Percentiles rank a stretch among this genome's conserved stretches.
Conservation (phyloP, 2,797 vertebrate species). For the Strix occidentalis region DNA sequence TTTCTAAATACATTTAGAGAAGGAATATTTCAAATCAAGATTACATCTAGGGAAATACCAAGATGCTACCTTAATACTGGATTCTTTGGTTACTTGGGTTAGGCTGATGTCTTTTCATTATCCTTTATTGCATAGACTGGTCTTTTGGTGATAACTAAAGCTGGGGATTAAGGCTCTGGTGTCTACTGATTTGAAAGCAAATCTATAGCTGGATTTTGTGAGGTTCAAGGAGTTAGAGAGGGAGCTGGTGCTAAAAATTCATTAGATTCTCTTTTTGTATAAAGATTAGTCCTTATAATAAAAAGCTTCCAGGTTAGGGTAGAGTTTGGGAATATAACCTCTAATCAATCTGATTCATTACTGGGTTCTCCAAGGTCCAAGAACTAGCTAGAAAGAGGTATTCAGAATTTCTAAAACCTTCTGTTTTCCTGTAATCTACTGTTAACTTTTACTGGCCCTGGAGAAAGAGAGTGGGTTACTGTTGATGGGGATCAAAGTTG, state of each 20-base stretch:
- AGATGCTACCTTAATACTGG: not conserved
- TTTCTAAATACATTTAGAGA: not conserved
- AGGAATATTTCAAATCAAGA: not conserved
- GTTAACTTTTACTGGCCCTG: not conserved
- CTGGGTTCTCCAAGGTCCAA: not conserved
- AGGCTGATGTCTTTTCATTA: accelerated
- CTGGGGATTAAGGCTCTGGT: not conserved
- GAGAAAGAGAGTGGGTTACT: not conserved
- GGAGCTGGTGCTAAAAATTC: not conserved
- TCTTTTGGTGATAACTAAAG: not conserved
- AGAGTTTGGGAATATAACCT: not conserved
- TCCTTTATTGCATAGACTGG: not conserved
- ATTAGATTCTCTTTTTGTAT: not conserved
- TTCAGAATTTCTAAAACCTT: not conserved
- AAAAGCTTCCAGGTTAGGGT: not conserved
- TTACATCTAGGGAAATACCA: not conserved
- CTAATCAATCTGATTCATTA: not conserved
- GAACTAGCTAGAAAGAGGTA: not conserved
- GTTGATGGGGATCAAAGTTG: not conserved
- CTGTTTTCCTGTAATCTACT: not conserved
- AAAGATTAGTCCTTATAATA: not conserved
- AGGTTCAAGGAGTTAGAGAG: not conserved
- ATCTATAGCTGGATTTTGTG: not conserved
- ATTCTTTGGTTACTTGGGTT: not conserved
- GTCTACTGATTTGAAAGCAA: not conserved